Percentiles rank a stretch among this genome's conserved stretches.
Conservation (phyloP, 2,888 invertebrate genomes). For the Biston betularia region DNA sequence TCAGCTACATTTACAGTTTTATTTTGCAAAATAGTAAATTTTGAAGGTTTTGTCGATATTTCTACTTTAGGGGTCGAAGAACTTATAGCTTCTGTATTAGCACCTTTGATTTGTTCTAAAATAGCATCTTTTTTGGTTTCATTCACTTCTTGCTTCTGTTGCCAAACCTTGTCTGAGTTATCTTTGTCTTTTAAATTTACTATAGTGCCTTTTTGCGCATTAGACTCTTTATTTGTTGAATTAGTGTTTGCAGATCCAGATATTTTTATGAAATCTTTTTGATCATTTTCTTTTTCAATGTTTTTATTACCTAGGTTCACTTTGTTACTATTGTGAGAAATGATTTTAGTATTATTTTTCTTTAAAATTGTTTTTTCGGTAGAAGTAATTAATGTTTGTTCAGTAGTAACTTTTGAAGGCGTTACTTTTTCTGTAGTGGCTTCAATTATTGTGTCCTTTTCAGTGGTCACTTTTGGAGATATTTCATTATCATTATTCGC, state of each 20-base stretch:
- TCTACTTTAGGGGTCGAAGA: constrained; percentile 36
- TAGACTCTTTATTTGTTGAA: constrained; percentile 24
- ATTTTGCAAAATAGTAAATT: constrained; percentile 31
- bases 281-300: constrained; percentile 31
- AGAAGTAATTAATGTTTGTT: constrained; percentile 16
- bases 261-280: constrained; percentile 54
- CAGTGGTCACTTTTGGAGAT: constrained; percentile 12
- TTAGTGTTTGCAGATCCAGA: constrained; percentile 45
- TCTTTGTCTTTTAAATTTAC: constrained; percentile 27
- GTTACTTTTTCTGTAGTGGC: constrained; percentile 15
- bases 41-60: constrained; percentile 30
- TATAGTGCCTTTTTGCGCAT: constrained; percentile 18
- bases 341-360: constrained; percentile 31
- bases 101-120: background rate
- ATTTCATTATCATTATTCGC: constrained; percentile 15
- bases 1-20: constrained; percentile 33
- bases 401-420: constrained; percentile 31
- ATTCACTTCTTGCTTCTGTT: constrained; percentile 33
- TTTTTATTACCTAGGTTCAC: constrained; percentile 34
- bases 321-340: constrained; percentile 34
- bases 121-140: constrained; percentile 32
- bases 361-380: constrained; percentile 35
- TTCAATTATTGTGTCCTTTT: constrained; percentile 12
- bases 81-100: constrained; percentile 21
- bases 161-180: constrained; percentile 24